Percentiles rank a stretch among this genome's conserved stretches.
These are phyloP conservation scores for Notarius quadriscutis DNA, from an alignment of 2,113 vertebrate species.

Conservation along the genomic window DNA sequence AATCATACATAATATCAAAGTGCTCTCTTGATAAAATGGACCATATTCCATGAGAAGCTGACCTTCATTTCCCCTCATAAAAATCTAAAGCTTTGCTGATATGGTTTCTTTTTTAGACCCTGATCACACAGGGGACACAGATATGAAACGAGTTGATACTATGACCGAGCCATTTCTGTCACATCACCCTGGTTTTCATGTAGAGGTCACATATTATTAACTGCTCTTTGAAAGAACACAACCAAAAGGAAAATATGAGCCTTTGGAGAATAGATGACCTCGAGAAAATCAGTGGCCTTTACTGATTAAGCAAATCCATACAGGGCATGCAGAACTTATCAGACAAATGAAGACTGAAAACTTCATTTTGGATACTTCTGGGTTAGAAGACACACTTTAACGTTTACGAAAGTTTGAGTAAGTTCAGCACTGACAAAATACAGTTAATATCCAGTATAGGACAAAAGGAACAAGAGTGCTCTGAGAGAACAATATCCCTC, in stretches of 20 bases:
- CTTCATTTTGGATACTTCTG: not conserved
- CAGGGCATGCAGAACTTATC: not conserved
- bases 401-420: not conserved
- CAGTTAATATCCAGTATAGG: not conserved
- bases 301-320: slow-evolving; percentile 32
- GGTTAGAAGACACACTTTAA: not conserved
- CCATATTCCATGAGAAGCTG: slow-evolving; percentile 68
- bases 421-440: not conserved
- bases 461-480: no score
- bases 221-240: slow-evolving; percentile 32
- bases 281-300: slow-evolving; percentile 17
- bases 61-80: slow-evolving; percentile 57
- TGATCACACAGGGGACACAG: slow-evolving; percentile 35
- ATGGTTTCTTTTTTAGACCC: slow-evolving; percentile 40
- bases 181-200: slow-evolving; percentile 24
- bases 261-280: slow-evolving; percentile 42
- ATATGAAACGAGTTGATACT: slow-evolving; percentile 16
- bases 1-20: slow-evolving; percentile 43
- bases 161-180: slow-evolving; percentile 23
- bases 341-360: not conserved
- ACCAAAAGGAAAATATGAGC: slow-evolving; percentile 43
- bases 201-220: slow-evolving; percentile 38
- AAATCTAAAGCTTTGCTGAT: slow-evolving; percentile 45
- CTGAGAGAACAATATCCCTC: no score
- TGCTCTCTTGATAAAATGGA: slow-evolving; percentile 48